These are phyloP conservation scores for Aramus guarauna DNA, from an alignment of 2,113 vertebrate genomes.

Conservation along the genomic window DNA sequence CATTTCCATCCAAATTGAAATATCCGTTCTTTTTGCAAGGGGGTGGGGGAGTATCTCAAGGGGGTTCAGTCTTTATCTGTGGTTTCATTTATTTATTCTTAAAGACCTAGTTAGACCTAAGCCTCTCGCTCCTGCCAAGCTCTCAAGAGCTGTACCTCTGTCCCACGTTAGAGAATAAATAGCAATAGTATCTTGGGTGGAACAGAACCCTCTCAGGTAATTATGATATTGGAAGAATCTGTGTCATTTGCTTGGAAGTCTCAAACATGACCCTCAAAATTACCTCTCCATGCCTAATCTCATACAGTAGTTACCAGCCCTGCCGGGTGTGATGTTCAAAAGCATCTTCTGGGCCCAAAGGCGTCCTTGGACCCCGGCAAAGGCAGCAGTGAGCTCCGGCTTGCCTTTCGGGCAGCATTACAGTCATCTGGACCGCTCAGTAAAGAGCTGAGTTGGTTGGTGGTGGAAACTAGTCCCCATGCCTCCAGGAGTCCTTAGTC, in stretches of 20 bases:
- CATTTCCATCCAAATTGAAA: slow-evolving; percentile 38
- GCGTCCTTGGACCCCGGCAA: not conserved
- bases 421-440: accelerated
- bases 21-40: not conserved
- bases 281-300: not conserved
- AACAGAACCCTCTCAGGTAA: not conserved
- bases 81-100: slow-evolving; percentile 39
- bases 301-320: not conserved
- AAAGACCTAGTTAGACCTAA: not conserved
- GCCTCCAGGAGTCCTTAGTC: not conserved
- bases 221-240: not conserved
- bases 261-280: not conserved
- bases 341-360: not conserved
- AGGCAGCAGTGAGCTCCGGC: not conserved
- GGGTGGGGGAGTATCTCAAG: not conserved
- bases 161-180: not conserved
- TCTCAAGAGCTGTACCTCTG: not conserved
- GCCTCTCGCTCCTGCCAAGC: not conserved
- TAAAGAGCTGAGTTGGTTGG: not conserved
- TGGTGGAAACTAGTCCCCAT: not conserved
- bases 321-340: accelerated
- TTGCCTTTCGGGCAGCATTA: not conserved
- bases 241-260: not conserved
- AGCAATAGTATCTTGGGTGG: no score
- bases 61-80: not conserved